Percentiles rank a stretch among this genome's conserved stretches.
phyloP scores from a whole-genome alignment of 2,113 vertebrate species.

The Mellivora capensis region DNA sequence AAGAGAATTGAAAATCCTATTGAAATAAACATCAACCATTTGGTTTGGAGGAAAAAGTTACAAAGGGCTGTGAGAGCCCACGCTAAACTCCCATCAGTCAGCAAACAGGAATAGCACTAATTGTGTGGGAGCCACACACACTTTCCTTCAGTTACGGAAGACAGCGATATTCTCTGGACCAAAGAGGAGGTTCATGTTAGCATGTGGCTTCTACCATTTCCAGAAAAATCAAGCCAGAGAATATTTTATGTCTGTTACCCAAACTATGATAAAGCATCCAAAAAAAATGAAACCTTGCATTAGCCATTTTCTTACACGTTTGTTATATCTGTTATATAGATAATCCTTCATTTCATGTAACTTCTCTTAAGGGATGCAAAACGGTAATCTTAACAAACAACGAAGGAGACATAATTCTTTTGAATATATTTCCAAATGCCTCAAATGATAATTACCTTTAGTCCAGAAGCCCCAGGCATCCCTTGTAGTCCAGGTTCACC shows the following conservation, averaged over 20 bases:
- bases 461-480: conserved; percentile 84
- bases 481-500: conserved; percentile 90
- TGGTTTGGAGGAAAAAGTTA: background rate
- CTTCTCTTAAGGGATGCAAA: background rate
- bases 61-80: background rate
- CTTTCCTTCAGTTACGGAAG: background rate
- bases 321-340: background rate
- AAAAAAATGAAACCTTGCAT: background rate
- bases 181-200: background rate
- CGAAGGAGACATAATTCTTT: background rate
- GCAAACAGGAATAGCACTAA: background rate
- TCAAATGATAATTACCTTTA: conserved; percentile 82
- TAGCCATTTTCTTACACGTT: background rate
- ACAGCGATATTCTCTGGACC: background rate
- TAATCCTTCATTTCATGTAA: background rate
- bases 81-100: background rate
- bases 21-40: background rate
- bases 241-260: background rate
- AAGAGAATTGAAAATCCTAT: background rate
- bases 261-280: background rate
- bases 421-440: conserved; percentile 16
- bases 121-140: background rate
- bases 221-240: background rate
- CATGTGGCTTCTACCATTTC: background rate
- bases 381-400: background rate